Conservation (phyloP, 2,113 vertebrate species). For the Bambusicola thoracicus region DNA sequence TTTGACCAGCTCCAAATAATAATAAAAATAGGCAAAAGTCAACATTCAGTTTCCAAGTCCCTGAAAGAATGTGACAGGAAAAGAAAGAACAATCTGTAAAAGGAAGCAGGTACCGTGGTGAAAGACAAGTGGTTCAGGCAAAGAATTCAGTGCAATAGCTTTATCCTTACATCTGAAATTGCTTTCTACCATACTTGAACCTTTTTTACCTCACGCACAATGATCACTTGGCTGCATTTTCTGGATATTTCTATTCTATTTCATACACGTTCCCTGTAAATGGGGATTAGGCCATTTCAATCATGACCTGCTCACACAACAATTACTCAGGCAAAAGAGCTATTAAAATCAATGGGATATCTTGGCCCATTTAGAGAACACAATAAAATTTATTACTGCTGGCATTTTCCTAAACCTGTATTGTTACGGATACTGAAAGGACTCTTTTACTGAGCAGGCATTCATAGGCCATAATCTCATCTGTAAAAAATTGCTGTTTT, state of each 20-base stretch:
- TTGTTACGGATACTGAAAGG: neutral
- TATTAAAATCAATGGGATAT: slow-evolving; percentile 23
- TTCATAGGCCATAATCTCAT: neutral
- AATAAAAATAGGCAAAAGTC: neutral
- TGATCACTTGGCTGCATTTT: slow-evolving; percentile 52
- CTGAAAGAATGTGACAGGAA: neutral
- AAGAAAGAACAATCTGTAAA: neutral
- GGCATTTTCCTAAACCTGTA: slow-evolving; percentile 9
- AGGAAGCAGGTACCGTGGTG: neutral
- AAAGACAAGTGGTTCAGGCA: neutral
- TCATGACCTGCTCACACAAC: neutral
- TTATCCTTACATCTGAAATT: slow-evolving; percentile 26
- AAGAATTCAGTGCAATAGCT: neutral
- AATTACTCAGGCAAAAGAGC: slow-evolving; percentile 13
- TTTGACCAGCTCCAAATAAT: neutral
- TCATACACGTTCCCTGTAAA: slow-evolving; percentile 38
- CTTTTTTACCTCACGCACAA: slow-evolving; percentile 31
- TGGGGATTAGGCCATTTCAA: slow-evolving; percentile 23
- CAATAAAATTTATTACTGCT: slow-evolving; percentile 3
- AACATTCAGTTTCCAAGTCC: neutral
- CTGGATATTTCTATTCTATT: slow-evolving; percentile 69
- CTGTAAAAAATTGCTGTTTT: neutral
- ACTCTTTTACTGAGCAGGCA: neutral
- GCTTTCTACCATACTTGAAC: slow-evolving; percentile 4
- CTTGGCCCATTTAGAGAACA: neutral